A percentile compares a stretch with the other conserved stretches of the same genome.
Evolutionary conservation across 1,140 invertebrate species (phyloP).

Genomic region (Homalodisca vitripennis): DNA sequence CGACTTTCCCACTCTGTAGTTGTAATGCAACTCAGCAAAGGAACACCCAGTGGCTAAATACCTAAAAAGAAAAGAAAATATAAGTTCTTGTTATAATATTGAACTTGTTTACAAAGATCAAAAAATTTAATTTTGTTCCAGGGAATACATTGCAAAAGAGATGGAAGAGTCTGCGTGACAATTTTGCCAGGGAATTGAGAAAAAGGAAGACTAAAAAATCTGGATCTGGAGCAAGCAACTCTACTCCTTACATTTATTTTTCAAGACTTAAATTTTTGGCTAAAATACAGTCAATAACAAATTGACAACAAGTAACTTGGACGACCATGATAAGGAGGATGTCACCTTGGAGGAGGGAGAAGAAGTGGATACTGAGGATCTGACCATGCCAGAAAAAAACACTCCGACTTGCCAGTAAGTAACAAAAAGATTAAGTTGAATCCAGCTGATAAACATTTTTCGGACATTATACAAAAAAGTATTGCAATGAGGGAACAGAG

Average conservation of each 20-base stretch:
- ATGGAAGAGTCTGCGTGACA: neutral
- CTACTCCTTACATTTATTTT: neutral
- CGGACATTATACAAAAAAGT: conserved; percentile 14
- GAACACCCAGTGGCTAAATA: conserved; percentile 9
- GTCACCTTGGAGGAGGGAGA: neutral
- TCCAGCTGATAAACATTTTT: conserved; percentile 1
- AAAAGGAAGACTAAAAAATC: neutral
- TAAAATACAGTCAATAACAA: neutral
- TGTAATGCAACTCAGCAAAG: neutral
- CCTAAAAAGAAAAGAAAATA: no score
- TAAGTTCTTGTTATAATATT: no score
- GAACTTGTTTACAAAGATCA: no score
- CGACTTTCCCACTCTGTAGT: neutral
- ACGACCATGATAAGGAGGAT: neutral
- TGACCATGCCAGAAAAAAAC: neutral
- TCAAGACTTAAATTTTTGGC: neutral
- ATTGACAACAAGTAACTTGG: neutral
- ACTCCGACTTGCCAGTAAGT: neutral
- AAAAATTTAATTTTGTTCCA: neutral
- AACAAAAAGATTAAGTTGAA: neutral
- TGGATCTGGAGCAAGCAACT: neutral
- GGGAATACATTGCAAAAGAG: neutral
- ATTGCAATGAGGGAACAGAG: neutral
- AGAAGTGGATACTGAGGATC: neutral
- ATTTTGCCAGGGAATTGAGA: neutral